A percentile compares a stretch with the other conserved stretches of the same genome.
Evolutionary conservation across 2,888 invertebrate species (phyloP).

Genomic region (Noctuana brunneofusca): DNA sequence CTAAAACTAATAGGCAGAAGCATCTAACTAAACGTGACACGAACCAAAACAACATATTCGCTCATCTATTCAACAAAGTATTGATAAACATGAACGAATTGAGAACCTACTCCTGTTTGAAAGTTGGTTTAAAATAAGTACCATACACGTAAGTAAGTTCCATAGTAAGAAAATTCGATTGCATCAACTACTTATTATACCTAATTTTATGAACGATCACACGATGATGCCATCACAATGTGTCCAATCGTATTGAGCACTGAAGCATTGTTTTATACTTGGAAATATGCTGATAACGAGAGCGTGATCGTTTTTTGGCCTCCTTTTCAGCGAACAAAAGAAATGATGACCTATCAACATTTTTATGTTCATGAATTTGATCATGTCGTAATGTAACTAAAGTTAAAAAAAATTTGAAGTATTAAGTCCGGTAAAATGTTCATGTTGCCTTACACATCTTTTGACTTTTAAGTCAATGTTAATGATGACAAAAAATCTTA

Average conservation of each 20-base stretch:
- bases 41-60: not conserved
- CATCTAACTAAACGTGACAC: too few species aligned
- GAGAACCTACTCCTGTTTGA: not conserved
- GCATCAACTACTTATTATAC: constrained; percentile 15
- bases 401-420: too few species aligned
- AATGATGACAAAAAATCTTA: too few species aligned
- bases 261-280: constrained; percentile 42
- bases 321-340: constrained; percentile 60
- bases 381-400: too few species aligned
- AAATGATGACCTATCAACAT: constrained; percentile 64
- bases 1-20: too few species aligned
- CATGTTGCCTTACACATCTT: too few species aligned
- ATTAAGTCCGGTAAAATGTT: too few species aligned
- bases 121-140: not conserved
- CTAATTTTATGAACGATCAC: constrained; percentile 13
- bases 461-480: too few species aligned
- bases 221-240: constrained; percentile 20
- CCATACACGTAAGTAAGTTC: too few species aligned
- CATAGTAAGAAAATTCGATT: constrained; percentile 1
- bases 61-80: not conserved
- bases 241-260: constrained; percentile 15
- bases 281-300: constrained; percentile 51
- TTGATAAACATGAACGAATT: not conserved
- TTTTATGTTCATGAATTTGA: constrained; percentile 35
- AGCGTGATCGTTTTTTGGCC: constrained; percentile 56